phyloP scores from a whole-genome alignment of 2,113 vertebrate genomes.

The Neomonachus schauinslandi region DNA sequence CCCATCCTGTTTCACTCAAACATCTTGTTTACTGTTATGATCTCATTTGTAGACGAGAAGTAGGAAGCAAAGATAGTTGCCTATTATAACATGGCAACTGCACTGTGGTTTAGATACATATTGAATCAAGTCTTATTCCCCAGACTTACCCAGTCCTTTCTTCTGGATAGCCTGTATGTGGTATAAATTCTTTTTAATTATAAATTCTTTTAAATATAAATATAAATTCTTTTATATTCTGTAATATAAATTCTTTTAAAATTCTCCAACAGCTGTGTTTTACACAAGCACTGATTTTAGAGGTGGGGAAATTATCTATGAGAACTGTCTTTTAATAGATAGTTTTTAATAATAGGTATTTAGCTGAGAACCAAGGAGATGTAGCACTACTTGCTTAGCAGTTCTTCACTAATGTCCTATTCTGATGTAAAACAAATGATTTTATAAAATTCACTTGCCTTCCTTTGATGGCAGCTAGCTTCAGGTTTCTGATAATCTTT shows the following conservation, averaged over 20 bases:
- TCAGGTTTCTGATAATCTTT: constrained; percentile 15
- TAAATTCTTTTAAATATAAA: too few relatives aligned
- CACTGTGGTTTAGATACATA: constrained; percentile 1
- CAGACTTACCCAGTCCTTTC: not conserved
- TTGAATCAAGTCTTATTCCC: not conserved
- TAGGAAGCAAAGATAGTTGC: constrained; percentile 1
- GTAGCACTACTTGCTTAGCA: constrained; percentile 6
- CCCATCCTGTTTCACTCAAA: constrained; percentile 16
- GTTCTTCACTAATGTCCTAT: not conserved
- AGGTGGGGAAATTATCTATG: constrained; percentile 22
- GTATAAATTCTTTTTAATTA: too few relatives aligned
- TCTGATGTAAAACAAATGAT: constrained; percentile 28
- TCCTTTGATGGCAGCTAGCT: not conserved
- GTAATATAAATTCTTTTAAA: not conserved
- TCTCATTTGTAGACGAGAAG: constrained; percentile 16
- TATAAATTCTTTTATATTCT: too few relatives aligned
- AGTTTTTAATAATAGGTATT: constrained; percentile 41
- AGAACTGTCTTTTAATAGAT: not conserved
- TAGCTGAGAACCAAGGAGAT: constrained; percentile 1
- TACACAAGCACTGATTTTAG: constrained; percentile 49
- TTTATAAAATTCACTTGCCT: constrained; percentile 45
- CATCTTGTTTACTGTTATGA: constrained; percentile 4
- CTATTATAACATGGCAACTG: not conserved
- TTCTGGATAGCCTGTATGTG: not conserved
- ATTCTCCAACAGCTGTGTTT: constrained; percentile 29